Percentiles rank a stretch among this genome's conserved stretches.
phyloP scores from a whole-genome alignment of 2,888 invertebrate genomes.

The Polyommatus iphigenia region DNA sequence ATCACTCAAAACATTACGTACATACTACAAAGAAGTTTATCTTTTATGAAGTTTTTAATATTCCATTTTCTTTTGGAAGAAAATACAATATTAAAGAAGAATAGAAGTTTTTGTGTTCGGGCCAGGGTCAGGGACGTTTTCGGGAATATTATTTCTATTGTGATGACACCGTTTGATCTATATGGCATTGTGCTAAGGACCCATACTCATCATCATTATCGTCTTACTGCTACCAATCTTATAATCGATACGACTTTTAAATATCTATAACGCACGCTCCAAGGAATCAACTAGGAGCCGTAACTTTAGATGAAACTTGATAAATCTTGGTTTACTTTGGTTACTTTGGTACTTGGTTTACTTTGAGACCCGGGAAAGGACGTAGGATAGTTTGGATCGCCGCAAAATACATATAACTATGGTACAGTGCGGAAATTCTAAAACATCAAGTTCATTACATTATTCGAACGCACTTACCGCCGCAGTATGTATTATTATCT shows the following conservation, averaged over 20 bases:
- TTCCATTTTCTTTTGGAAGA: background rate
- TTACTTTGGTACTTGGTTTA: too few relatives aligned
- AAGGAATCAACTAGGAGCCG: too few relatives aligned
- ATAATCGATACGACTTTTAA: too few relatives aligned
- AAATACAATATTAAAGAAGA: conserved; percentile 10
- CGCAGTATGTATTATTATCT: too few relatives aligned
- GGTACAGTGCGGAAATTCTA: background rate
- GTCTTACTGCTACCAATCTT: background rate
- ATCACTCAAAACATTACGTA: conserved; percentile 8
- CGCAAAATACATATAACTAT: too few relatives aligned
- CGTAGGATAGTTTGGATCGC: too few relatives aligned
- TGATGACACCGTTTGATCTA: background rate
- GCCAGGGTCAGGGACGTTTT: background rate
- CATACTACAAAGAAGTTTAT: conserved; percentile 16
- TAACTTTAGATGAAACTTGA: too few relatives aligned
- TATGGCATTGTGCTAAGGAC: background rate
- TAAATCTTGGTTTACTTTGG: too few relatives aligned
- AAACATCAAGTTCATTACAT: too few relatives aligned
- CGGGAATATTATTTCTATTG: conserved; percentile 7
- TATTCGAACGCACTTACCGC: too few relatives aligned
- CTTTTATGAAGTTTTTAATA: conserved; percentile 5
- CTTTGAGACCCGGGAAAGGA: too few relatives aligned
- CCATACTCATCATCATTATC: background rate
- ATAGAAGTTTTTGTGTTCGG: background rate
- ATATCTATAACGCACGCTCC: too few relatives aligned